phyloP scores from a whole-genome alignment of 2,113 vertebrate genomes.

The Gopherus flavomarginatus region DNA sequence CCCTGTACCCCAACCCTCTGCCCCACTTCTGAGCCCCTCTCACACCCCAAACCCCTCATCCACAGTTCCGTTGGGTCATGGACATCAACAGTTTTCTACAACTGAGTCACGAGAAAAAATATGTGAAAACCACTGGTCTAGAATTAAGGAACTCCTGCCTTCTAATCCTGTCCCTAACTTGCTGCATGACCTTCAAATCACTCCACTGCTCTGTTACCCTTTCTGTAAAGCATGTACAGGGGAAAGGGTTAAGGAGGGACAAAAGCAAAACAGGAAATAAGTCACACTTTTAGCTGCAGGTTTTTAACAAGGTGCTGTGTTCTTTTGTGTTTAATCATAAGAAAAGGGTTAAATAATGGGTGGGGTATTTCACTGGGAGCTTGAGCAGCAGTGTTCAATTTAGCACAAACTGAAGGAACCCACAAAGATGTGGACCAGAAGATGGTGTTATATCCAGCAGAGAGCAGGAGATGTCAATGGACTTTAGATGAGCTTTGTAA shows the following conservation, averaged over 20 bases:
- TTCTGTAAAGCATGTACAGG: neutral
- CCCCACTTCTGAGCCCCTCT: too few relatives aligned
- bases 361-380: neutral
- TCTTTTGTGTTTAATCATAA: neutral
- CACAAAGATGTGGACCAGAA: neutral
- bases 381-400: neutral
- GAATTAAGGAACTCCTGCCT: neutral
- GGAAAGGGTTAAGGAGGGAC: rapidly evolving
- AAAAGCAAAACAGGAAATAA: neutral
- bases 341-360: neutral
- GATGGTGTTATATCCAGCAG: neutral
- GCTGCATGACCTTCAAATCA: neutral
- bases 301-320: neutral
- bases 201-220: neutral
- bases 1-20: too few relatives aligned
- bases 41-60: too few relatives aligned
- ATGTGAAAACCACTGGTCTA: neutral
- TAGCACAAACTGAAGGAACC: neutral
- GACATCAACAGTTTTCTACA: too few relatives aligned
- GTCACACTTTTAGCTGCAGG: neutral
- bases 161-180: neutral
- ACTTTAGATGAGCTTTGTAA: neutral
- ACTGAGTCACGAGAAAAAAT: too few relatives aligned
- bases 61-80: too few relatives aligned
- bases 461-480: neutral